Conservation (phyloP, 2,113 vertebrate species). For the Micromys minutus region DNA sequence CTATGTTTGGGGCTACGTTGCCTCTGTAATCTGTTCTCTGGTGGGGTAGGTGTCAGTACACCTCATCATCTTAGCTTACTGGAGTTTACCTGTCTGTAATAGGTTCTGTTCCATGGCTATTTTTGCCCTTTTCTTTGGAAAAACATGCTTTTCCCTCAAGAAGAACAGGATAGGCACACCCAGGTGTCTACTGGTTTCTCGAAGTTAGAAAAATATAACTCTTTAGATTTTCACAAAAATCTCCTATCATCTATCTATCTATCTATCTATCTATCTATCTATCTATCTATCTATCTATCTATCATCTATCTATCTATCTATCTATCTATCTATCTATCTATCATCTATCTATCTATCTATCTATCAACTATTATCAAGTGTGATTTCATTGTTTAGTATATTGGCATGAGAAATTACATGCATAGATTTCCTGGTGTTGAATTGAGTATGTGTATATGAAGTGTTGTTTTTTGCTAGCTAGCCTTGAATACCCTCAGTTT, state of each 20-base stretch:
- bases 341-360: too few relatives aligned
- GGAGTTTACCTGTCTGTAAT: not conserved
- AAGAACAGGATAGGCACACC: not conserved
- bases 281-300: too few relatives aligned
- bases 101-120: not conserved
- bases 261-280: too few relatives aligned
- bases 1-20: not conserved
- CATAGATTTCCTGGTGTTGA: not conserved
- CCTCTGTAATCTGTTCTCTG: not conserved
- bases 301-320: too few relatives aligned
- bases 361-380: too few relatives aligned
- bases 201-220: not conserved
- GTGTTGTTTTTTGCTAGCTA: not conserved
- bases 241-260: not conserved
- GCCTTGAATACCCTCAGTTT: not conserved
- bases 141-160: not conserved
- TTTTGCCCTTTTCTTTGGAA: not conserved
- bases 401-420: not conserved
- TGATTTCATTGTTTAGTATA: not conserved
- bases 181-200: not conserved
- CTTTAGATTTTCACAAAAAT: constrained; percentile 40
- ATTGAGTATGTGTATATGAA: not conserved
- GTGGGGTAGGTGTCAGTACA: not conserved
- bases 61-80: too few relatives aligned
- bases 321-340: too few relatives aligned